phyloP scores from a whole-genome alignment of 2,797 vertebrate genomes.

The Mareca strepera region DNA sequence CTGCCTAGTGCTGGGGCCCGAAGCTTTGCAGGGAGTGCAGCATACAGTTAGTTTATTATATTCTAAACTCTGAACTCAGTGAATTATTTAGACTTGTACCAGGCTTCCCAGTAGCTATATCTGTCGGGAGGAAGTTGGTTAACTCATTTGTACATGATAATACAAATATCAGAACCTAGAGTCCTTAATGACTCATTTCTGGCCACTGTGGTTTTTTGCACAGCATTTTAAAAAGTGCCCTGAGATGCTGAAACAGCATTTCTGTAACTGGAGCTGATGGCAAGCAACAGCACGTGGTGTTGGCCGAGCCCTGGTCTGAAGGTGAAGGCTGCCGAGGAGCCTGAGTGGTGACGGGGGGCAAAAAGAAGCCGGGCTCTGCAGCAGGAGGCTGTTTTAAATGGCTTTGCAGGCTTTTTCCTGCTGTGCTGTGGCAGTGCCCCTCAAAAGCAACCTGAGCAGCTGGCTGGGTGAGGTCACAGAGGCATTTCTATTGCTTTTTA shows the following conservation, averaged over 20 bases:
- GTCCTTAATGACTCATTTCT: conserved; percentile 10
- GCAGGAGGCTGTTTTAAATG: not conserved
- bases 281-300: not conserved
- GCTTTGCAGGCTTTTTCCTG: not conserved
- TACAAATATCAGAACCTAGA: not conserved
- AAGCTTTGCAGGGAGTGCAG: not conserved
- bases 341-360: accelerated
- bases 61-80: not conserved
- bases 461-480: not conserved
- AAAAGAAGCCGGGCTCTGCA: not conserved
- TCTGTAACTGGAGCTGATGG: not conserved
- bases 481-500: not conserved
- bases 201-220: not conserved
- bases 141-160: not conserved
- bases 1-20: not conserved
- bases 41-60: not conserved
- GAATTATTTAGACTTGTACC: not conserved
- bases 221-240: not conserved
- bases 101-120: not conserved
- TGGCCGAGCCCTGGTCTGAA: not conserved
- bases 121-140: not conserved
- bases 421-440: not conserved
- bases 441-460: not conserved
- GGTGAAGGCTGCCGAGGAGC: not conserved
- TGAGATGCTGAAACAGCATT: not conserved